Evolutionary conservation across 2,888 invertebrate species (phyloP), one percentile per base, ranked within the genome.

Genomic region (Carcina quercana): DNA sequence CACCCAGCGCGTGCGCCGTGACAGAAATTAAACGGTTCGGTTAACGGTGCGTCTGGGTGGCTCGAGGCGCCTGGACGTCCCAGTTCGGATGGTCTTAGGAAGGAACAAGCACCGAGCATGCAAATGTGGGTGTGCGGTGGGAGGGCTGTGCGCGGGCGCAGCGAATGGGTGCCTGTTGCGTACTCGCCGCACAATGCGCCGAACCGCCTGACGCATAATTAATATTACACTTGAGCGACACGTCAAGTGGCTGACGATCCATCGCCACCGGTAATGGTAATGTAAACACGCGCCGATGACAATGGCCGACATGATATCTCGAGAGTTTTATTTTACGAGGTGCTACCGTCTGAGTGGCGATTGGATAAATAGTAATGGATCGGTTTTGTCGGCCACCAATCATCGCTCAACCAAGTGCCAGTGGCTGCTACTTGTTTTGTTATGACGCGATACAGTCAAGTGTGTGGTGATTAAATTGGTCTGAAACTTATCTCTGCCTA

Each of bases 1-100:
- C 82, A 80, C 82, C 79, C 82, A 79, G 68, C 53, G 66, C 65
- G 79, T 68, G 56, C 55, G 66, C 58, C 80, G 83, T 83, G 83
- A 80, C 78, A 73, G 67, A 80, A 80, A 83, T 83, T 76, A 74
- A 76, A 65, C 65, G 55, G 51, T 67, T 53, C 50, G 54, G 66
- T 70, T 75, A 78, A 76, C 73, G 72, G 69, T 61, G 62, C 59
- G 65, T 60, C 68, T 72, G 76, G 79, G 76, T 75, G 74, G 72
- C 63, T 78, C 59, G 64, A 59, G 69, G 69, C 70, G 69, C 68
- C 65, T 50, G 67, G 65, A 66, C 15, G 15, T 17, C 17, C 64
- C 67, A 62, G 59, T 67, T 67, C 68, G 65, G 73, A 69, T 66
- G 70, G 61, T 71, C 75, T 70, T 60, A 28, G 69, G 63, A 66